These are phyloP conservation scores for Julus scandinavius DNA, from an alignment of 2,888 invertebrate species.

Conservation along the genomic window DNA sequence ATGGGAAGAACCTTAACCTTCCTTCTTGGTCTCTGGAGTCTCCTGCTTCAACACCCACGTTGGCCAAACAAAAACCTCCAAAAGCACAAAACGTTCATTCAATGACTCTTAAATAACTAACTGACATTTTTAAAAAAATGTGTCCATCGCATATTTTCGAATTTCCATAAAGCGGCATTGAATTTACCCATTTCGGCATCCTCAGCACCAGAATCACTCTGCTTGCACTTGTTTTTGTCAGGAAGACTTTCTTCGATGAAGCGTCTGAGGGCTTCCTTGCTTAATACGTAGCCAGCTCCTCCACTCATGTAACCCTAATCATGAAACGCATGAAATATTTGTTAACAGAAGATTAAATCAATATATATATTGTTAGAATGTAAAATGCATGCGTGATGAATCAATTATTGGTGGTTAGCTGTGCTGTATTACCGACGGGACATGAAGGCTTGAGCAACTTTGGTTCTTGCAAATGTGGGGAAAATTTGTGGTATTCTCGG, in stretches of 20 bases:
- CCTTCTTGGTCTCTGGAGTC: slow-evolving; percentile 57
- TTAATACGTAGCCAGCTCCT: slow-evolving; percentile 68
- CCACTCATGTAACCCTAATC: slow-evolving; percentile 68
- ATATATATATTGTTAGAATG: no score
- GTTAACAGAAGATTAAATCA: no score
- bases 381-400: no score
- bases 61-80: slow-evolving; percentile 57
- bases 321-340: no score
- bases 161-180: neutral
- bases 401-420: no score
- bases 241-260: slow-evolving; percentile 47
- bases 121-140: neutral
- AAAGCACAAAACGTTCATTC: no score
- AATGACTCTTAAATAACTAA: neutral
- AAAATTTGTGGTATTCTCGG: no score
- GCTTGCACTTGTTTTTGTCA: slow-evolving; percentile 54
- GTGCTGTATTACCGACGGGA: no score
- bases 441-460: no score
- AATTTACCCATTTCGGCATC: slow-evolving; percentile 59
- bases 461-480: no score
- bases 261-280: slow-evolving; percentile 65
- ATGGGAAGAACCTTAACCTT: slow-evolving; percentile 56
- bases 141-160: no score
- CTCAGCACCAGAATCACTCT: slow-evolving; percentile 57
- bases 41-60: slow-evolving; percentile 57